Evolutionary conservation across 2,797 vertebrate genomes (phyloP), one percentile per base, ranked within the genome.

Genomic region (Melanotaenia trifasciata): DNA sequence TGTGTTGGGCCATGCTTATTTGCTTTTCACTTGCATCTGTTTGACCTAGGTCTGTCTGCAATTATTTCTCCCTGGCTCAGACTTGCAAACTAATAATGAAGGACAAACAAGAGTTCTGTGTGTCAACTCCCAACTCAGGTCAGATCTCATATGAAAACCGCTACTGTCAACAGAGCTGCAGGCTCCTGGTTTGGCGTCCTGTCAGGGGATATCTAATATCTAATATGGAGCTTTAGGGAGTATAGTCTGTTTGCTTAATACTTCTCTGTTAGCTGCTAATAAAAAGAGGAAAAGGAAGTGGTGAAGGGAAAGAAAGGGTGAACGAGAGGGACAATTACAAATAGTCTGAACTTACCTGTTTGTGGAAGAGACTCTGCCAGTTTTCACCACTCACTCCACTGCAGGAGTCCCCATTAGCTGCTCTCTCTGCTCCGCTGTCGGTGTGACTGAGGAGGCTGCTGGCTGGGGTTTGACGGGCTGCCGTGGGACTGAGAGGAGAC

Each of bases 91-190:
- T 96, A 96, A 96, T 96, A 96, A 96, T 95, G 94, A 96, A 96
- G 95, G 95, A 96, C 95, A 97, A 97, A 97, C 95, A 96, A 96
- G 92, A 96, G 95, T 95, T 94, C 95, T 95, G 95, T 92, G 94
- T 95, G 95, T 96, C 96, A 95, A 94, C 95, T 96, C 95, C 95
- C 94, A 91, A 90, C 95, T 95, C 92, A 92, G 94, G 94, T 96
- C 95, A 95, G 94, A 96, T 95, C 95, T 96, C 95, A 95, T 96
- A 96, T 96, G 95, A 96, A 96, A 95, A 95, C 95, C 94, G 92
- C 94, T 95, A 94, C 94, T 95, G 96, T 96, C 96, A 96, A 96
- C 96, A 96, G 94, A 96, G 94, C 94, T 94, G 56, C 58, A 58
- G 78, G 22, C 77, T 72, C 67, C 10, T n/a, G 72, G 74, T 75